These are phyloP conservation scores for Crepidodera aurea DNA, from an alignment of 2,888 invertebrate genomes.

Conservation along the genomic window DNA sequence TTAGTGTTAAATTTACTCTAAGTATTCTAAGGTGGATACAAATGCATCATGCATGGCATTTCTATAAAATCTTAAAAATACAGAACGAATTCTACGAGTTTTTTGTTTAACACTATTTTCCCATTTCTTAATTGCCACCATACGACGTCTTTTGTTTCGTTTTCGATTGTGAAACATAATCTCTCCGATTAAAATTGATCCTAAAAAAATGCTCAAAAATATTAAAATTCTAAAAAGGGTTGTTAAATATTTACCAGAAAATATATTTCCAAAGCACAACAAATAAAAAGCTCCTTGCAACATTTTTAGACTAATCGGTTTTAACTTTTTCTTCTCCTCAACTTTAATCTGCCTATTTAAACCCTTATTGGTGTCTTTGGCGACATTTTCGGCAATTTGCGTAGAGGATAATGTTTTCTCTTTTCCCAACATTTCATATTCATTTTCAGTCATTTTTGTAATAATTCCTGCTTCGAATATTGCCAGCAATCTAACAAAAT, in stretches of 20 bases:
- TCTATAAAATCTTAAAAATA: constrained; percentile 41
- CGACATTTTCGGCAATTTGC: constrained; percentile 53
- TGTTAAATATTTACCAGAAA: constrained; percentile 64
- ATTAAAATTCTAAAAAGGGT: neutral
- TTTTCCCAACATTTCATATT: constrained; percentile 75
- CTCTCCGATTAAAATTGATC: constrained; percentile 27
- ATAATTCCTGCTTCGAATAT: constrained; percentile 80
- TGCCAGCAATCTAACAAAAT: constrained; percentile 69
- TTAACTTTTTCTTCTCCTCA: constrained; percentile 60
- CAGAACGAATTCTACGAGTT: constrained; percentile 26
- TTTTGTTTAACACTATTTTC: constrained; percentile 30
- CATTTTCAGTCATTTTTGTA: constrained; percentile 78
- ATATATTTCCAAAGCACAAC: constrained; percentile 69
- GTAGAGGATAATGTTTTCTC: constrained; percentile 60
- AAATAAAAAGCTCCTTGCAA: constrained; percentile 78
- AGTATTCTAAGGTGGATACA: constrained; percentile 51
- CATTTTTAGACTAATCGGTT: constrained; percentile 75
- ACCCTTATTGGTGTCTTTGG: constrained; percentile 47
- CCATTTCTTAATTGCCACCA: constrained; percentile 28
- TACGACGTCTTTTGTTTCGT: constrained; percentile 31
- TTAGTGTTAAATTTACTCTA: constrained; percentile 42
- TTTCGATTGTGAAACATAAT: constrained; percentile 41
- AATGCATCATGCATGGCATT: constrained; percentile 52
- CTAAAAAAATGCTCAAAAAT: constrained; percentile 7
- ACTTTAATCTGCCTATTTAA: constrained; percentile 49